phyloP scores from a whole-genome alignment of 2,888 invertebrate genomes.

The Chymomyza amoena region DNA sequence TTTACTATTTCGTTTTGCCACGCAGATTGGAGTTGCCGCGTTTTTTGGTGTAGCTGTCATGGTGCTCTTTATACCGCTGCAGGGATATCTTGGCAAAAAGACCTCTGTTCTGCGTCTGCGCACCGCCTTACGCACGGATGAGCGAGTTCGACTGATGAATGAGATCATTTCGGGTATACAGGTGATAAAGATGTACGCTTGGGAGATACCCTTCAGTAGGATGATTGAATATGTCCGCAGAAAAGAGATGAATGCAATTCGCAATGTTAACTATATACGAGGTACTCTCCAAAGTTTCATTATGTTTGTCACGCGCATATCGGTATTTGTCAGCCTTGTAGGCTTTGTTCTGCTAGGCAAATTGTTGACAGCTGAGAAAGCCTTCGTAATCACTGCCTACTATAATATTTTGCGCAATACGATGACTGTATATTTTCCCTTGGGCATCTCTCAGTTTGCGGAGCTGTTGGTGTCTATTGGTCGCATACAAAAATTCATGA shows the following conservation, averaged over 20 bases:
- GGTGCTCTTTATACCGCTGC: conserved; percentile 85
- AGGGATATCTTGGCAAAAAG: conserved; percentile 88
- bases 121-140: conserved; percentile 92
- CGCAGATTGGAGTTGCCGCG: conserved; percentile 81
- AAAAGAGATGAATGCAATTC: conserved; percentile 83
- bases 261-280: conserved; percentile 86
- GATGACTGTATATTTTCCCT: conserved; percentile 93
- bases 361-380: conserved; percentile 88
- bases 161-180: conserved; percentile 93
- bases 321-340: conserved; percentile 90
- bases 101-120: conserved; percentile 87
- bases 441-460: conserved; percentile 83
- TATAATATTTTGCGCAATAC: conserved; percentile 91
- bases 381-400: conserved; percentile 93
- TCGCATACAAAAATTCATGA: conserved; percentile 81
- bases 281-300: conserved; percentile 90
- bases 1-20: conserved; percentile 1
- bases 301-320: conserved; percentile 92
- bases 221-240: conserved; percentile 84
- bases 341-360: conserved; percentile 86
- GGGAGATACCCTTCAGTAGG: conserved; percentile 92
- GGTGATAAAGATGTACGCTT: conserved; percentile 97
- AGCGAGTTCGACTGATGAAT: conserved; percentile 93
- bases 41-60: conserved; percentile 81
- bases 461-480: conserved; percentile 83